A percentile compares a stretch with the other conserved stretches of the same genome.
Conservation (phyloP, 1,140 invertebrate genomes). For the Lasaia peninsularis region DNA sequence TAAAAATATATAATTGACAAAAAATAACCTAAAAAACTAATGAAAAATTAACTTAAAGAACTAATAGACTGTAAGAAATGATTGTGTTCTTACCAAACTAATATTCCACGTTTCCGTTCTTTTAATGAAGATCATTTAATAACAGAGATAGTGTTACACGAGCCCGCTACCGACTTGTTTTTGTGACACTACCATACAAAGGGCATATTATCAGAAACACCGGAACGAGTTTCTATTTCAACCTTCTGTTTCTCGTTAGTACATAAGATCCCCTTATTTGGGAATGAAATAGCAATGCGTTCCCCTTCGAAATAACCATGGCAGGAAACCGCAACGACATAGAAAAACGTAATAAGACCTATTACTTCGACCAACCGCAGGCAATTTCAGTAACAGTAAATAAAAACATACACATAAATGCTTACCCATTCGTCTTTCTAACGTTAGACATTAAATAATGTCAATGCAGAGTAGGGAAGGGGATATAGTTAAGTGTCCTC, state of each 20-base stretch:
- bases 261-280: slow-evolving; percentile 17
- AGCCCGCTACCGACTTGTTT: slow-evolving; percentile 70
- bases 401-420: slow-evolving; percentile 73
- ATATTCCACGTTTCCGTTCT: slow-evolving; percentile 71
- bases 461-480: slow-evolving; percentile 67
- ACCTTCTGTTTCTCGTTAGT: slow-evolving; percentile 44
- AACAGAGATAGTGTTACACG: slow-evolving; percentile 73
- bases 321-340: slow-evolving; percentile 59
- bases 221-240: slow-evolving; percentile 38
- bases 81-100: background rate
- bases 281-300: slow-evolving; percentile 13
- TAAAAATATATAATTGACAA: too few relatives aligned
- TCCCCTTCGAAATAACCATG: slow-evolving; percentile 40
- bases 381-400: slow-evolving; percentile 58
- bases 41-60: too few relatives aligned
- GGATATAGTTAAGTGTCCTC: slow-evolving; percentile 46
- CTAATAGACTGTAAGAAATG: background rate
- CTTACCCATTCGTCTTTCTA: slow-evolving; percentile 72
- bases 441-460: slow-evolving; percentile 73
- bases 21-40: too few relatives aligned
- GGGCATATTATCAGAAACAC: slow-evolving; percentile 66
- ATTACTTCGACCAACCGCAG: slow-evolving; percentile 64
- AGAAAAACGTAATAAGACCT: slow-evolving; percentile 54
- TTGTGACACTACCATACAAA: slow-evolving; percentile 68
- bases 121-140: slow-evolving; percentile 74